These are phyloP conservation scores for Carposina sasakii DNA, from an alignment of 1,140 invertebrate species.

Conservation along the genomic window DNA sequence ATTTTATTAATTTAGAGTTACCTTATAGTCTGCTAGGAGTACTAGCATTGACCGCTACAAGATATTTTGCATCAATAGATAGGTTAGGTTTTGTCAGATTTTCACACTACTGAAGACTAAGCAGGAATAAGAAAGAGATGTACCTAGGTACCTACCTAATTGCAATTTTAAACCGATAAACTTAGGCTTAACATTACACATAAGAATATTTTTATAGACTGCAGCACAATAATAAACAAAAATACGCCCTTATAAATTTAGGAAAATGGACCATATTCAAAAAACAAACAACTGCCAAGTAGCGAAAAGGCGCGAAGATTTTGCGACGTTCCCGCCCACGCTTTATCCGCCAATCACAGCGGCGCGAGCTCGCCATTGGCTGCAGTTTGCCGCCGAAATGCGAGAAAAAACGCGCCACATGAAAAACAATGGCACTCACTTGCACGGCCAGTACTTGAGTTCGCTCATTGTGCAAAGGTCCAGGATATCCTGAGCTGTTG, in stretches of 20 bases:
- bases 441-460: slow-evolving; percentile 36
- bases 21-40: too few species aligned
- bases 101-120: too few species aligned
- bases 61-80: too few species aligned
- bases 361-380: slow-evolving; percentile 39
- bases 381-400: slow-evolving; percentile 28
- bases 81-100: too few species aligned
- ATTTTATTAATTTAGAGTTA: too few species aligned
- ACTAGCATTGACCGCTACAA: too few species aligned
- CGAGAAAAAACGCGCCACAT: slow-evolving; percentile 44
- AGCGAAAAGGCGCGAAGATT: slow-evolving; percentile 41
- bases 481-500: slow-evolving; percentile 21
- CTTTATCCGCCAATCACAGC: slow-evolving; percentile 37
- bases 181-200: too few species aligned
- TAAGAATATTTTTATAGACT: too few species aligned
- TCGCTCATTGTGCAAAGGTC: slow-evolving; percentile 16
- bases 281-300: slow-evolving; percentile 29
- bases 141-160: too few species aligned
- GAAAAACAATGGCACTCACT: slow-evolving; percentile 63
- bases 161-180: too few species aligned
- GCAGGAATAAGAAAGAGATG: too few species aligned
- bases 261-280: slow-evolving; percentile 33
- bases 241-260: too few species aligned
- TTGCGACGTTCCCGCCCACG: slow-evolving; percentile 39
- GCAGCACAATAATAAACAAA: slow-evolving; percentile 3